Percentiles rank a stretch among this genome's conserved stretches.
phyloP scores from a whole-genome alignment of 1,140 invertebrate genomes.

The Oncopodura yosiiana region DNA sequence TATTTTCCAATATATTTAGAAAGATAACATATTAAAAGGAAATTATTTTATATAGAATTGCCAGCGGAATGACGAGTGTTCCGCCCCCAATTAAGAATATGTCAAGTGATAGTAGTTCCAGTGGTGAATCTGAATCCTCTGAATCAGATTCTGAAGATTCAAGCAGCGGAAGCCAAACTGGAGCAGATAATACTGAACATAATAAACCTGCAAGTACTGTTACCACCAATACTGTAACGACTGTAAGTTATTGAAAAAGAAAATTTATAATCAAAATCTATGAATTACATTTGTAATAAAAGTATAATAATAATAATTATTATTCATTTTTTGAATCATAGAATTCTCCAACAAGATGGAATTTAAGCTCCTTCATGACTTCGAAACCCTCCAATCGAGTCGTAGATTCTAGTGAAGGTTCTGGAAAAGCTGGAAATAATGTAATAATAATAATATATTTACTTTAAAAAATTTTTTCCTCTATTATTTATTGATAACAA shows the following conservation, averaged over 20 bases:
- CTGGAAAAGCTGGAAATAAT: too few relatives aligned
- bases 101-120: conserved; percentile 33
- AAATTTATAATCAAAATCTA: neutral
- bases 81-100: conserved; percentile 25
- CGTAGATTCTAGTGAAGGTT: too few relatives aligned
- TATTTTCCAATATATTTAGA: too few relatives aligned
- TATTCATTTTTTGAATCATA: conserved; percentile 2
- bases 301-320: conserved; percentile 2
- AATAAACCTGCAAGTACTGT: conserved; percentile 5
- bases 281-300: neutral
- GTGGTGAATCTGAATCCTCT: conserved; percentile 18
- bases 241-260: conserved; percentile 1
- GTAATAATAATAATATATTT: too few relatives aligned
- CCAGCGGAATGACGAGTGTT: conserved; percentile 19
- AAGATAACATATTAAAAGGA: too few relatives aligned
- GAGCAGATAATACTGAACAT: conserved; percentile 13
- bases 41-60: conserved; percentile 7
- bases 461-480: too few relatives aligned
- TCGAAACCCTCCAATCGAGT: too few relatives aligned
- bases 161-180: conserved; percentile 25
- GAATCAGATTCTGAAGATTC: conserved; percentile 31
- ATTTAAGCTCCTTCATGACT: conserved; percentile 23
- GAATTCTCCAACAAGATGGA: conserved; percentile 28
- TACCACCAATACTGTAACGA: conserved; percentile 1
- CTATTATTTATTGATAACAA: too few relatives aligned